Conservation (phyloP, 2,113 vertebrate species). For the Siniperca chuatsi region DNA sequence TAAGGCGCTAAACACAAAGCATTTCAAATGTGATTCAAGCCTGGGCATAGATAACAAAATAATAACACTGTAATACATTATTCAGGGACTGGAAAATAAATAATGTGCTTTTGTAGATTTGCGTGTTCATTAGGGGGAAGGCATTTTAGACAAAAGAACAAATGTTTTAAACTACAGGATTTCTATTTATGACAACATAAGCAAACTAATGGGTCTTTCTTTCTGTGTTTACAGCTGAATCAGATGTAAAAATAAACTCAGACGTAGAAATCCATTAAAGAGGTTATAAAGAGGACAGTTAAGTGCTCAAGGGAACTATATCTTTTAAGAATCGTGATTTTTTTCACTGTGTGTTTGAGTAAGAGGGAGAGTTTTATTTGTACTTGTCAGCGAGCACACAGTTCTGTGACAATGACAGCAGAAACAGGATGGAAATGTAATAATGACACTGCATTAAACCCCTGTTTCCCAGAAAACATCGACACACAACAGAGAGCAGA, state of each 20-base stretch:
- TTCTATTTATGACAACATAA: constrained; percentile 22
- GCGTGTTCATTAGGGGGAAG: neutral
- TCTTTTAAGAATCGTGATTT: neutral
- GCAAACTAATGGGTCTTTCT: neutral
- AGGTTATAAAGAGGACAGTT: neutral
- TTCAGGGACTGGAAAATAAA: constrained; percentile 13
- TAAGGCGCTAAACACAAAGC: constrained; percentile 39
- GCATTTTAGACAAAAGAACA: constrained; percentile 3
- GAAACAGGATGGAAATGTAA: constrained; percentile 41
- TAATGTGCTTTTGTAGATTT: neutral
- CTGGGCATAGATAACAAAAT: constrained; percentile 27
- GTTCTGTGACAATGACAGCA: constrained; percentile 23
- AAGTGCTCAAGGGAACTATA: neutral
- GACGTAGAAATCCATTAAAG: constrained; percentile 10
- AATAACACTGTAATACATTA: constrained; percentile 9
- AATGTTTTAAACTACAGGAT: neutral
- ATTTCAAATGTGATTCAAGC: constrained; percentile 42
- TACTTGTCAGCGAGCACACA: neutral
- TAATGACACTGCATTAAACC: constrained; percentile 61
- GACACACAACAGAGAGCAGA: constrained; percentile 22
- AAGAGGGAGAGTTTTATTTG: constrained; percentile 1
- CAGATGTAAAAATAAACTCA: neutral
- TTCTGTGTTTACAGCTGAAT: neutral
- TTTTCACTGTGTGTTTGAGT: constrained; percentile 4
- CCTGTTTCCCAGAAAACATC: constrained; percentile 53